Conservation (phyloP, 1,140 invertebrate species). For the Drosophila asahinai region DNA sequence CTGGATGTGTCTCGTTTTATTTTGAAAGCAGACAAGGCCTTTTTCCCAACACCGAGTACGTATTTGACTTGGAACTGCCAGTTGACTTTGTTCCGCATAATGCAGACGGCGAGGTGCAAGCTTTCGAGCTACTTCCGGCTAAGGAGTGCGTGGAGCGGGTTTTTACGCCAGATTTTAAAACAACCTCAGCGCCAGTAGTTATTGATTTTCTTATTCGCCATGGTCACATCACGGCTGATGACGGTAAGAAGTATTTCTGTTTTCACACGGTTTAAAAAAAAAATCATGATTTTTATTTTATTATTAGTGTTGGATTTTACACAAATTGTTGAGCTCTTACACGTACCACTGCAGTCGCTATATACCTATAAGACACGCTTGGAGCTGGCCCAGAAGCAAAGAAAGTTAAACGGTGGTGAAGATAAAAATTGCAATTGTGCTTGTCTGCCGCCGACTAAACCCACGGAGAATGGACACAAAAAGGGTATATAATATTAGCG, state of each 20-base stretch:
- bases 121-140: slow-evolving; percentile 93
- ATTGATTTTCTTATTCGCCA: slow-evolving; percentile 96
- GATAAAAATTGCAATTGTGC: slow-evolving; percentile 59
- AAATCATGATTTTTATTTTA: not conserved
- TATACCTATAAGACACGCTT: slow-evolving; percentile 86
- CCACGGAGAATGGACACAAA: slow-evolving; percentile 75
- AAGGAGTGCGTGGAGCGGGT: slow-evolving; percentile 92
- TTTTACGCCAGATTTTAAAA: slow-evolving; percentile 94
- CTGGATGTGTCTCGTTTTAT: slow-evolving; percentile 95
- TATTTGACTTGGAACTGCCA: slow-evolving; percentile 97
- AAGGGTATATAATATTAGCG: slow-evolving; percentile 40
- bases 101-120: slow-evolving; percentile 96
- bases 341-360: slow-evolving; percentile 92
- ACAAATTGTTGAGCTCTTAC: slow-evolving; percentile 93
- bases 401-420: slow-evolving; percentile 33
- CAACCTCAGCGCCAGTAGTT: slow-evolving; percentile 95
- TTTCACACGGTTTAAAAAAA: not conserved
- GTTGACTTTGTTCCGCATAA: slow-evolving; percentile 95
- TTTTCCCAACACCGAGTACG: slow-evolving; percentile 97
- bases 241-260: slow-evolving; percentile 86
- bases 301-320: slow-evolving; percentile 92
- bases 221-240: slow-evolving; percentile 94
- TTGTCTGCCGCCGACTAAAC: slow-evolving; percentile 35
- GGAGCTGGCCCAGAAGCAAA: slow-evolving; percentile 53
- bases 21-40: slow-evolving; percentile 96